Evolutionary conservation across 2,113 vertebrate species (phyloP).

Genomic region (Elanoides forficatus): DNA sequence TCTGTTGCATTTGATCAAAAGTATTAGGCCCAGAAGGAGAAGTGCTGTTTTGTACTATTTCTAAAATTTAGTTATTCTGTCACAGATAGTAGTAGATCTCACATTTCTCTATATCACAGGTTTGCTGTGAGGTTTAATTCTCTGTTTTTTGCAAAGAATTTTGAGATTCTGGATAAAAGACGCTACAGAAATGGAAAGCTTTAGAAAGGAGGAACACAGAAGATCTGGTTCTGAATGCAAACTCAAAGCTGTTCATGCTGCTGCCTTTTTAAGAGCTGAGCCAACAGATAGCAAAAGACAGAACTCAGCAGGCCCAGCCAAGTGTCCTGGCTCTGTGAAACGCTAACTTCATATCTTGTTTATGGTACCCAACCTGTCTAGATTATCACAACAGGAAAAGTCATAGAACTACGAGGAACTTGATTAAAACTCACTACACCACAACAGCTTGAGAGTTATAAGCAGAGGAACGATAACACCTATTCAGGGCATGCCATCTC

Average conservation of each 20-base stretch:
- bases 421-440: not conserved
- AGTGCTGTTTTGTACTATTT: not conserved
- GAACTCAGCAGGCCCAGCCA: not conserved
- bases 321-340: not conserved
- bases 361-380: not conserved
- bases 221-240: not conserved
- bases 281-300: not conserved
- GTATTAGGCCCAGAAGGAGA: not conserved
- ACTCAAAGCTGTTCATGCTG: not conserved
- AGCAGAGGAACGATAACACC: not conserved
- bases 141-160: not conserved
- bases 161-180: not conserved
- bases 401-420: not conserved
- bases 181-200: not conserved
- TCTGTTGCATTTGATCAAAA: not conserved
- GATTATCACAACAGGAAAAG: not conserved
- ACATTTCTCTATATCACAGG: not conserved
- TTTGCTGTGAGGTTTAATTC: not conserved
- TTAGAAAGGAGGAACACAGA: not conserved
- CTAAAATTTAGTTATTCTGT: not conserved
- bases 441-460: not conserved
- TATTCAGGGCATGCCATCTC: not conserved
- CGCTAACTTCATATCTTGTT: not conserved
- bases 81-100: not conserved
- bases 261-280: not conserved